Conservation (phyloP, 2,888 invertebrate genomes). For the Dione juno region DNA sequence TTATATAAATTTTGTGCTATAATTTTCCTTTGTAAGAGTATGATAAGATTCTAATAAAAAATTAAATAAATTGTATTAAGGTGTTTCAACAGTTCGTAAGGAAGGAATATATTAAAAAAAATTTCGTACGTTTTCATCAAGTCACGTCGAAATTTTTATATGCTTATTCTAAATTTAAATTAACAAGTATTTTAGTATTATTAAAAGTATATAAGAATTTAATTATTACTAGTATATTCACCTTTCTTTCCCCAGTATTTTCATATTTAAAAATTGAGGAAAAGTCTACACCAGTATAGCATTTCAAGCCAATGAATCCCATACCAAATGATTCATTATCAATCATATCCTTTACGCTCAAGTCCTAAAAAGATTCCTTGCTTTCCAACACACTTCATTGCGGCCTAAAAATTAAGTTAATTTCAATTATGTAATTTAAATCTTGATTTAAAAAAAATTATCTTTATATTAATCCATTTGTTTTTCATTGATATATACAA, state of each 20-base stretch:
- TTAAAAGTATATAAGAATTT: not conserved
- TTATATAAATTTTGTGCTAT: no score
- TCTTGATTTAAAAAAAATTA: no score
- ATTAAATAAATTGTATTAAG: no score
- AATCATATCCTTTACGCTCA: not conserved
- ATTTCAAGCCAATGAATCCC: not conserved
- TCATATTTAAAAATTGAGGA: slow-evolving; percentile 2
- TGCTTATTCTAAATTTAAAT: no score
- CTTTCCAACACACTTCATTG: not conserved
- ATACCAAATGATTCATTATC: slow-evolving; percentile 4
- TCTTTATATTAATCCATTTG: not conserved
- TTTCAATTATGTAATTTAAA: no score
- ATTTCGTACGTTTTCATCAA: no score
- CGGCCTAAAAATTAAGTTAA: not conserved
- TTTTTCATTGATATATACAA: no score
- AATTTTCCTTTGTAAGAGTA: no score
- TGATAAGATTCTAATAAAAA: no score
- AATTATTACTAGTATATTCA: not conserved
- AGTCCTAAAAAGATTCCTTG: slow-evolving; percentile 7
- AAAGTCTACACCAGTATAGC: not conserved
- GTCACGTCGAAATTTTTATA: no score
- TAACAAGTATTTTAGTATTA: not conserved
- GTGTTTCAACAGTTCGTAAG: no score
- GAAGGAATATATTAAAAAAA: no score
- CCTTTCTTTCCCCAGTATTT: slow-evolving; percentile 5